Base-by-base conservation (phyloP, 2,797 vertebrate species). In the Xenopus petersii region DNA sequence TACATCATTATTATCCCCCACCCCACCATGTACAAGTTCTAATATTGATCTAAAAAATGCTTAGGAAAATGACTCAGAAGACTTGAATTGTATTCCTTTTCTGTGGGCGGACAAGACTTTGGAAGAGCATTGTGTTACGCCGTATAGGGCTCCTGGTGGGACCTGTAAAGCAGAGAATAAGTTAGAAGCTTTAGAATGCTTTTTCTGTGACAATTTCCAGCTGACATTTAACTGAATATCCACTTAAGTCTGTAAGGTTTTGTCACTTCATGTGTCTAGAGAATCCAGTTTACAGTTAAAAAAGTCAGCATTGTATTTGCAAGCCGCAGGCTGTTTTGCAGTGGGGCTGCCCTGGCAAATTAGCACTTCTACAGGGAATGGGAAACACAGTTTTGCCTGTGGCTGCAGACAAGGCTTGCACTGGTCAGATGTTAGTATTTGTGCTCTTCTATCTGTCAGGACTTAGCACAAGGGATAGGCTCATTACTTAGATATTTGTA, bases 291-390 rank as follows among this genome's bases (percentile, higher is more conserved):
- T 67, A 74, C 77, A 74, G 77, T 61, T 70, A 71, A 73, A 70
- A 79, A 79, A 79, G 71, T 79, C 71, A 74, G 71, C 67, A 70
- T 74, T 79, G 77, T 79, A 61, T 74, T 70, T 79, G 47, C 55
- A 65, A 61, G 77, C 71, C 62, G 42, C 64, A 70, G 71, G 77
- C 77, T 74, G 62, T 74, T 78, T 73, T 70, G 71, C 73, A 70
- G 60, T 64, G 62, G 77, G 71, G 51, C 77, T 70, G 67, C 61
- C 67, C 71, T 74, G 66, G 71, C 61, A 79, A 79, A 79, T 79
- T 79, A 79, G 67, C 77, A 74, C 77, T 79, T 74, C 71, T 79
- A 55, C 67, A 66, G 77, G 77, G 77, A 79, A 71, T 69, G 67
- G 46, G 13, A 73, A 66, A 70, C 67, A 79, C 71, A 65, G 66